Evolutionary conservation across 1,140 invertebrate species (phyloP), one percentile per base, ranked within the genome.

Genomic region (Scaptomyza montana): DNA sequence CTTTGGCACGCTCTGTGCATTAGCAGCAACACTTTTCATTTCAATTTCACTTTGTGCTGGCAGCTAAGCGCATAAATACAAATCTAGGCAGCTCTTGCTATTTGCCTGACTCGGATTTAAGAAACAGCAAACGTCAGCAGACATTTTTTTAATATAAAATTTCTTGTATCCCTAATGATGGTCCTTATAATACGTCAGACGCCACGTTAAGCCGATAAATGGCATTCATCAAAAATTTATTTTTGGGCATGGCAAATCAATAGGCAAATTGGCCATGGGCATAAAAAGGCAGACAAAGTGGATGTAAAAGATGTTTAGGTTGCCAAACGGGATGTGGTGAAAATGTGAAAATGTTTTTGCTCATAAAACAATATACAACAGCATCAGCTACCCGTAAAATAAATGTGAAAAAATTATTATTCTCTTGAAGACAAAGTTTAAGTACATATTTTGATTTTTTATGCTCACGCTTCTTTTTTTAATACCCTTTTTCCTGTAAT

Each of bases 211-310:
- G 68, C 80, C 49, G 36, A 49, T 60, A 85, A 61, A 66, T 69
- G 81, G 63, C 78, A 75, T 85, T 71, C 85, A 86, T 85, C 81
- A 81, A 86, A 60, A 45, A 75, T 81, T 76, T 65, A 4, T 54
- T 55, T 46, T 36, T 49, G 49, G 62, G 33, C 61, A 68, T 80
- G 65, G 66, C 82, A 87, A 85, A 85, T 85, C 81, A 86, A 85
- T 85, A 87, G 74, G 81, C 81, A 85, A 85, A 87, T 85, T 78
- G 62, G 47, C 47, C 8, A 46, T 65, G 8, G 81, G 59, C 77
- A 78, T 80, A 80, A 74, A 59, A 84, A 69, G 9, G 56, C 64
- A 69, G 72, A 69, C 72, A 54, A 78, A 75, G 64, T 78, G 55
- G 63, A 57, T 77, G 59, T 65, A 67, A 63, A 56, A 59, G 41